Evolutionary conservation across 2,797 vertebrate species (phyloP), one percentile per base, ranked within the genome.

Genomic region (Hyperoplus immaculatus): DNA sequence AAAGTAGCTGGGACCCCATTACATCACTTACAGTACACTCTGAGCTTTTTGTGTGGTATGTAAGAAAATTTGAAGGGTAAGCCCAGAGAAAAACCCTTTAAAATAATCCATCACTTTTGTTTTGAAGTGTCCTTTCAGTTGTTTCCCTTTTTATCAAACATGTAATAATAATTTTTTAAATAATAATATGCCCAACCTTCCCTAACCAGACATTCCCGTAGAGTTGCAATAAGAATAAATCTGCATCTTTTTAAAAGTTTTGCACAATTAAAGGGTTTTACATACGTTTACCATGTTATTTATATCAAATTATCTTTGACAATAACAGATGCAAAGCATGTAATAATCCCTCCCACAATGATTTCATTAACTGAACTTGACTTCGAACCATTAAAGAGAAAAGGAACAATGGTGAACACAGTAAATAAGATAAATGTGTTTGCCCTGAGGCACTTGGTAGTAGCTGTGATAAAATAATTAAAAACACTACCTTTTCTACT

Each of bases 371-470:
- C 64, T 75, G 59, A 42, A 66, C 36, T 69, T 53, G 6, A 78
- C 18, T 65, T 85, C 21, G 79, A 91, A 82, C 68, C 5, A 58
- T 64, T 65, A 73, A 79, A 75, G 62, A 41, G n/a, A 66, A 81
- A 77, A 77, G 55, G 55, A 58, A 68, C 16, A 58, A 73, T 11
- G 5, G 43, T 85, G 77, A 77, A 78, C 75, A 92, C 88, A 88
- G 87, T 84, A 90, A 82, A 87, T 80, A 65, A 77, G 75, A 86
- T 87, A 75, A 88, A 86, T 7, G 66, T 76, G 81, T 81, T 86
- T 91, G 92, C 92, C 93, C 88, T 91, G 88, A 94, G 91, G 93
- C 93, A 92, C 92, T 90, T 91, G 79, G 81, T 88, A 90, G 88
- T 88, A 85, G 76, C 80, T 70, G 72, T 92, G 88, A 81, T 85